Base-by-base conservation (phyloP, 2,797 vertebrate genomes). In the Nyctibius grandis region DNA sequence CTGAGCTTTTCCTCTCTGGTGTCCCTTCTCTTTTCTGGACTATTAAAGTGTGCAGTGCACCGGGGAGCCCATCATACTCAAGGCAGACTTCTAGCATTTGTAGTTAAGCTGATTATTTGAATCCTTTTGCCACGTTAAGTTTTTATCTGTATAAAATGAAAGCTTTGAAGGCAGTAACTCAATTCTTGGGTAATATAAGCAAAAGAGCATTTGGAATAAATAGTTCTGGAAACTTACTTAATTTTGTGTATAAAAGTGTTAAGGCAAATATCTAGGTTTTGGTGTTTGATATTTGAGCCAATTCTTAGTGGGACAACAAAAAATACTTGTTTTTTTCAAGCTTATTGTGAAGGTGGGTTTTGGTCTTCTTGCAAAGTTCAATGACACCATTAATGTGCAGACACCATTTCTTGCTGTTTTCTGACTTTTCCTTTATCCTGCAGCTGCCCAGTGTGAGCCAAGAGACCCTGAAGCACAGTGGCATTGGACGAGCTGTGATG, bases 401-500 rank as follows among this genome's bases (percentile, higher is more conserved):
- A 28, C 28, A 26, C 38, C 11, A 42, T 63, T 69, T 72, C 20
- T 64, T 78, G 50, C 22, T 54, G 0, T 47, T 73, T 82, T 77
- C 38, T 91, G 15, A 83, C 23, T 89, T 65, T 80, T 45, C 60
- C 92, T 97, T 48, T 95, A 38, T 85, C 92, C 57, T 91, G 50
- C 96, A 99, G 99, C 98, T 99, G 44, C 99, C 99, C 95, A 99
- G 99, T 19, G 99, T 99, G 80, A 99, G 99, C 81, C 99, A 99
- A 93, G 99, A 99, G 97, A 99, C 99, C 0, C 98, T 99, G 98
- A 99, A 99, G 95, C 99, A 99, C 97, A 99, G 99, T 56, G 99
- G 99, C 17, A 99, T 99, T 87, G 99, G 99, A 4, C 98, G 99
- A 63, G 98, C 99, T 89, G 99, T 99, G 96, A 99, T 99, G 99